phyloP scores from a whole-genome alignment of 1,140 invertebrate genomes.

The Microplitis mediator region DNA sequence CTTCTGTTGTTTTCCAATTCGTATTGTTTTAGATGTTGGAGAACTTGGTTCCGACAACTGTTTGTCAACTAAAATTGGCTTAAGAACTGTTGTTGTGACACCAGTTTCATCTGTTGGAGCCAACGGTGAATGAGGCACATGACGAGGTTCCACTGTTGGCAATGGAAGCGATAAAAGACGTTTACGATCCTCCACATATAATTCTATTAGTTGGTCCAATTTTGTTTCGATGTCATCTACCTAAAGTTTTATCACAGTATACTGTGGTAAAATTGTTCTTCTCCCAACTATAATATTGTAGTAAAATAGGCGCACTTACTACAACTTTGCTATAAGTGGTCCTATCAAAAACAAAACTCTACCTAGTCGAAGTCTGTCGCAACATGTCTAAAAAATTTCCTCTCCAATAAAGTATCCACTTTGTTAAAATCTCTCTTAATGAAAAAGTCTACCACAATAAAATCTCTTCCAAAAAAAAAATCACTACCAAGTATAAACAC shows the following conservation, averaged over 20 bases:
- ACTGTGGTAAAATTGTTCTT: background rate
- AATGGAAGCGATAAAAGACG: constrained; percentile 64
- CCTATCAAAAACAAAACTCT: too few relatives aligned
- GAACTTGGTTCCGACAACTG: constrained; percentile 81
- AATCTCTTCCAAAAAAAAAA: too few relatives aligned
- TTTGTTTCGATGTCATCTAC: constrained; percentile 93
- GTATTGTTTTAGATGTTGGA: constrained; percentile 65
- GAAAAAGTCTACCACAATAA: too few relatives aligned
- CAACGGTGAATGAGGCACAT: constrained; percentile 40
- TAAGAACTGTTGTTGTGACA: constrained; percentile 49
- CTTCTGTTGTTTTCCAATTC: constrained; percentile 54
- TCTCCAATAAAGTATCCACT: too few relatives aligned
- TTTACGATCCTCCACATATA: constrained; percentile 89
- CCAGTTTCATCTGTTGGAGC: constrained; percentile 37
- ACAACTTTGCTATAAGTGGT: too few relatives aligned
- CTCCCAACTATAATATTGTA: too few relatives aligned
- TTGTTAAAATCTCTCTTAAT: too few relatives aligned
- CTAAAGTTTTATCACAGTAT: constrained; percentile 61
- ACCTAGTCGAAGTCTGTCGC: too few relatives aligned
- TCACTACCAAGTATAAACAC: too few relatives aligned
- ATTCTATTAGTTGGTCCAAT: constrained; percentile 89
- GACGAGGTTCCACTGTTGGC: constrained; percentile 32
- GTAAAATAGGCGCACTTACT: too few relatives aligned
- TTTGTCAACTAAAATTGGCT: constrained; percentile 74
- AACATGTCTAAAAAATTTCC: too few relatives aligned